These are phyloP conservation scores for Brienomyrus brachyistius DNA, from an alignment of 2,113 vertebrate genomes.

Conservation along the genomic window DNA sequence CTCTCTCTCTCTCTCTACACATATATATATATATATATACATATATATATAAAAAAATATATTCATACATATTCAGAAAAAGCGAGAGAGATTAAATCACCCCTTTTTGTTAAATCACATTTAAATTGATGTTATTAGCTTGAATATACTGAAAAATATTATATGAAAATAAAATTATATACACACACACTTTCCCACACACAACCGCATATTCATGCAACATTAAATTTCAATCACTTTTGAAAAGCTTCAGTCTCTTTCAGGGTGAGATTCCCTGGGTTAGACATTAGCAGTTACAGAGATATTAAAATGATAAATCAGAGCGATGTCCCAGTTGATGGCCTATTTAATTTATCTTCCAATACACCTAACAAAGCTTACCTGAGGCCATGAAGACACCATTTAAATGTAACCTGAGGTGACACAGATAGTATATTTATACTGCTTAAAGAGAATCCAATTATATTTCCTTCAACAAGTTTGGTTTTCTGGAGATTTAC, in stretches of 20 bases:
- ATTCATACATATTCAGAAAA: not conserved
- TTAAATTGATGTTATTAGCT: not conserved
- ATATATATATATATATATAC: not conserved
- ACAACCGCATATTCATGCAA: not conserved
- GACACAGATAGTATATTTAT: not conserved
- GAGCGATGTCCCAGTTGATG: not conserved
- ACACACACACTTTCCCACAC: not conserved
- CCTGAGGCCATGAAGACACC: not conserved
- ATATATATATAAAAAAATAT: not conserved
- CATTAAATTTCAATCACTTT: not conserved
- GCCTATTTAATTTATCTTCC: slow-evolving; percentile 9
- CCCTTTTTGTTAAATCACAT: not conserved
- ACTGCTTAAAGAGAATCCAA: not conserved
- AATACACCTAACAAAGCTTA: not conserved
- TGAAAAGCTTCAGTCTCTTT: not conserved
- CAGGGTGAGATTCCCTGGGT: not conserved
- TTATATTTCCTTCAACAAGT: not conserved
- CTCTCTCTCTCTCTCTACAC: not conserved
- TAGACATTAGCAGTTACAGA: not conserved
- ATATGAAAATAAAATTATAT: not conserved
- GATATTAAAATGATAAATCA: slow-evolving; percentile 6
- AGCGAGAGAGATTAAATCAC: not conserved
- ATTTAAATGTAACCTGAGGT: slow-evolving; percentile 11
- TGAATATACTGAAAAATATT: not conserved
- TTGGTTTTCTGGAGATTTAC: not conserved